Evolutionary conservation across 2,888 invertebrate genomes (phyloP).

Genomic region (Dysmachus trigonus): DNA sequence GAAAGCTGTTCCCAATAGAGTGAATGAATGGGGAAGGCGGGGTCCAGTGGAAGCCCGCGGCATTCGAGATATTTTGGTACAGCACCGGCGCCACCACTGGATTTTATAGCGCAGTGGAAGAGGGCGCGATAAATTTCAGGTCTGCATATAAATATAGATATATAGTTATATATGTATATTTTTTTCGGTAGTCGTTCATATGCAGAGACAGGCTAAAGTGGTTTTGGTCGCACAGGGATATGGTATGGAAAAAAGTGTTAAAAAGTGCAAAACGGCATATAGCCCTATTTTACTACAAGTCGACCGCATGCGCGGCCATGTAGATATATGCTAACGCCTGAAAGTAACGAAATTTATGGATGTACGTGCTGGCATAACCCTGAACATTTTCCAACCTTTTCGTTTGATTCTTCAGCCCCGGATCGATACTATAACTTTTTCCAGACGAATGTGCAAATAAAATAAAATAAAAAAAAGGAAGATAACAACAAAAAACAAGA

Average conservation of each 20-base stretch:
- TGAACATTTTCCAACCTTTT: slow-evolving; percentile 18
- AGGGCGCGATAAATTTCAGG: neutral
- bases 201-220: neutral
- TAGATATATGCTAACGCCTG: slow-evolving; percentile 12
- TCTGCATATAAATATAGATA: too few relatives aligned
- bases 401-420: neutral
- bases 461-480: neutral
- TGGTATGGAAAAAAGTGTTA: neutral
- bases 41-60: neutral
- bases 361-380: slow-evolving; percentile 22
- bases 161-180: too few relatives aligned
- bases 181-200: neutral
- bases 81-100: neutral
- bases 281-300: neutral
- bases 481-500: too few relatives aligned
- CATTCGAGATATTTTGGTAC: neutral
- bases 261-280: neutral
- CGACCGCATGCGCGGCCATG: slow-evolving; percentile 14
- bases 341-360: slow-evolving; percentile 31
- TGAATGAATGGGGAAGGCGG: neutral
- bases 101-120: neutral
- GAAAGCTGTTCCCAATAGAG: neutral
- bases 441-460: slow-evolving; percentile 1
- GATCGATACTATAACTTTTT: neutral
- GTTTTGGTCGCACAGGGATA: neutral